These are phyloP conservation scores for Argentina silus DNA, from an alignment of 2,797 vertebrate species.

Conservation along the genomic window DNA sequence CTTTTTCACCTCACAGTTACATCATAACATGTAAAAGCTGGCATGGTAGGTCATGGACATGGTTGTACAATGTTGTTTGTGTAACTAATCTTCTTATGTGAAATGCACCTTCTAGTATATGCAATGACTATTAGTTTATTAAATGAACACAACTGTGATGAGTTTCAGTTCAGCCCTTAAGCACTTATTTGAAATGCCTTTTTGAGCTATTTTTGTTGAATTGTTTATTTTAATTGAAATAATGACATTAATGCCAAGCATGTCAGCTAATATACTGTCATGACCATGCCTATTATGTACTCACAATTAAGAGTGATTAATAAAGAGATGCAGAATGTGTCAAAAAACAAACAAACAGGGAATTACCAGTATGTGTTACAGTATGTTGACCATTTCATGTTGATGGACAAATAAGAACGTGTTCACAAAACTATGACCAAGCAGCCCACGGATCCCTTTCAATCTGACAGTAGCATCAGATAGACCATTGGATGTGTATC, in stretches of 20 bases:
- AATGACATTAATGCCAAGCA: slow-evolving; percentile 5
- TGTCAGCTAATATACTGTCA: background rate
- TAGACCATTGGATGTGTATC: background rate
- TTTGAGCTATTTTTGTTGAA: background rate
- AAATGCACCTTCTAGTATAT: no score
- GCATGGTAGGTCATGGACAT: background rate
- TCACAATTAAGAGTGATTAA: background rate
- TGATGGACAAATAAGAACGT: no score
- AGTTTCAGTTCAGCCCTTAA: background rate
- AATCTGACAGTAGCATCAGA: background rate
- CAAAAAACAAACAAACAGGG: no score
- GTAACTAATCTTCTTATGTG: background rate
- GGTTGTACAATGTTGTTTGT: background rate
- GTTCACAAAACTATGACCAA: background rate
- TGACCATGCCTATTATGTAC: background rate
- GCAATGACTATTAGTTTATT: no score
- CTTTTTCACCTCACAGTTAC: background rate
- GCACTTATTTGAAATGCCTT: slow-evolving; percentile 7
- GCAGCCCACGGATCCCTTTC: no score
- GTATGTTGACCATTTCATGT: background rate
- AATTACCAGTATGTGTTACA: background rate
- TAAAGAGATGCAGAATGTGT: background rate
- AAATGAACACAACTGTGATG: background rate
- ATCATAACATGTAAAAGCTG: background rate
- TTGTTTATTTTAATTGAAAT: background rate